Percentiles rank a stretch among this genome's conserved stretches.
Evolutionary conservation across 1,140 invertebrate species (phyloP).

Genomic region (Ctenoplectra terminalis): DNA sequence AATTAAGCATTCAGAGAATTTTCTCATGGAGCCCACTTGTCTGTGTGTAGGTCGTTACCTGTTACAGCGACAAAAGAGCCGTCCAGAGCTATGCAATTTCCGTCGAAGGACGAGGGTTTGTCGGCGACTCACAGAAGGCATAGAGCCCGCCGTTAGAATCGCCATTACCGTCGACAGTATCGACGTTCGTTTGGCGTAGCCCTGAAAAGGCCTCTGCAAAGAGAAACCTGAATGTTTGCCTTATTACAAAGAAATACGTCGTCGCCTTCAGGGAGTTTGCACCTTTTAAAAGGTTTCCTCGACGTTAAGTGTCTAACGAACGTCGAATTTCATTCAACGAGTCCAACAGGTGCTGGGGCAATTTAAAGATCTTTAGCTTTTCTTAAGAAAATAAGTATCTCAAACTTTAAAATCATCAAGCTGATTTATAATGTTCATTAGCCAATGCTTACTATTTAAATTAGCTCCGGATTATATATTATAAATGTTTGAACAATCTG

Average conservation of each 20-base stretch:
- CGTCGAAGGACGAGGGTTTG: slow-evolving; percentile 43
- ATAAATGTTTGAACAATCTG: too few species aligned
- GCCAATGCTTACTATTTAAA: too few species aligned
- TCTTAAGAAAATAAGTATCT: too few species aligned
- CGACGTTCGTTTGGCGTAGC: slow-evolving; percentile 38
- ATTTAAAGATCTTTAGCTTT: background rate
- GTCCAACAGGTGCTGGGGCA: background rate
- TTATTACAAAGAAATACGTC: slow-evolving; percentile 36
- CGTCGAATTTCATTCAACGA: background rate
- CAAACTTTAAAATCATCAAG: too few species aligned
- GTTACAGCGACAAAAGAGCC: slow-evolving; percentile 44
- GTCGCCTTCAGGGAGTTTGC: background rate
- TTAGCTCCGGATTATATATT: too few species aligned
- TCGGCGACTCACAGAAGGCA: slow-evolving; percentile 20
- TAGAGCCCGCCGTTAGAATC: slow-evolving; percentile 45
- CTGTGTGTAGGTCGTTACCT: slow-evolving; percentile 9
- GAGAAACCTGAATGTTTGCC: slow-evolving; percentile 42
- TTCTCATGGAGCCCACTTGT: background rate
- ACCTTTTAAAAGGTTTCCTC: background rate
- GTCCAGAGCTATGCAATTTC: slow-evolving; percentile 44
- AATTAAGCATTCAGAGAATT: slow-evolving; percentile 17
- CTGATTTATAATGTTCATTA: too few species aligned
- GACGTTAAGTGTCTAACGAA: background rate
- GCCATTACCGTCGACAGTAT: slow-evolving; percentile 44
- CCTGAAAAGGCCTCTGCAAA: slow-evolving; percentile 26